Base-by-base conservation (phyloP, 1,140 invertebrate species). In the Asobara japonica region DNA sequence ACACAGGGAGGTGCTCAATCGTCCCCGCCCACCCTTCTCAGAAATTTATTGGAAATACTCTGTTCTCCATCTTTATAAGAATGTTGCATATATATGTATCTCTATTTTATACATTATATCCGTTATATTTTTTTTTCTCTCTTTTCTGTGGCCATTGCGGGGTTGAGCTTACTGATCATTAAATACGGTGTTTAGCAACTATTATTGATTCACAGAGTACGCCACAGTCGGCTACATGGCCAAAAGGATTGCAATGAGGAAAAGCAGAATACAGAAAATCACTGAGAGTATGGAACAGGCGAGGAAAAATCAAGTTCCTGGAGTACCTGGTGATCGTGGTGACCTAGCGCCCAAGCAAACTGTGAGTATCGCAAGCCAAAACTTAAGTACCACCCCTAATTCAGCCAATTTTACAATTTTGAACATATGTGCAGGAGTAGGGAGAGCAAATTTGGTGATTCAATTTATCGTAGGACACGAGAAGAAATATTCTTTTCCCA, bases 181-280 rank as follows among this genome's bases (percentile, higher is more conserved):
- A 38, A 61, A 65, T 73, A 69, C 69, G 68, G 69, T 71, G 51
- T 72, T 71, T 74, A 73, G 69, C 61, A 61, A 64, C 51, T 75
- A 10, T 75, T 72, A 70, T 75, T 75, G 77, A 65, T 78, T 80
- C 79, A 38, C 90, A 96, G 96, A 97, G 89, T 97, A 97, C 85
- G 96, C 96, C 69, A 96, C 95, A 65, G 96, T 97, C 73, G 96
- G 96, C 76, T 97, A 97, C 88, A 96, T 97, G 93, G 95, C 95
- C 73, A 97, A 97, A 89, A 90, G 96, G 85, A 97, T 97, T 86
- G 94, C 96, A 86, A 97, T 97, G 95, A 90, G 95, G 79, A 97
- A 96, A 89, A 96, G 95, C 88, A 90, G 95, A 76, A 95, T 95
- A 84, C 94, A 96, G 84, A 97, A 97, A 88, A 93, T 97, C 86